Evolutionary conservation across 2,888 invertebrate species (phyloP).

Genomic region (Caenorhabditis sp.): DNA sequence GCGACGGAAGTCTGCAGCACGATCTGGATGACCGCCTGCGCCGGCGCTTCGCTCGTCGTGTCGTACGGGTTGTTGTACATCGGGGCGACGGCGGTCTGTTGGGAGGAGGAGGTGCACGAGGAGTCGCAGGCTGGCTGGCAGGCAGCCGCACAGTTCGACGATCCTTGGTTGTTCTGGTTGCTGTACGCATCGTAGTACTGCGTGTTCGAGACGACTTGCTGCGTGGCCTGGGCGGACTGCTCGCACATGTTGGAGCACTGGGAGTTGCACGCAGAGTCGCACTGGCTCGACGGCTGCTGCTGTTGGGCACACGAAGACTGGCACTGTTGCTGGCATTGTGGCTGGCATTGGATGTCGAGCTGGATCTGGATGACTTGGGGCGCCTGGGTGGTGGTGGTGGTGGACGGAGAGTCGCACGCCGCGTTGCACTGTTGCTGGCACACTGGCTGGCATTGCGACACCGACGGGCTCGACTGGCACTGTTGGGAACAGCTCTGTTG

Average conservation of each 20-base stretch:
- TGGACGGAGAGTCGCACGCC: constrained; percentile 44
- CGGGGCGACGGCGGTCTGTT: constrained; percentile 29
- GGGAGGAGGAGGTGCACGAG: constrained; percentile 44
- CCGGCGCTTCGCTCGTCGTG: constrained; percentile 22
- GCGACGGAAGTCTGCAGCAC: constrained; percentile 56
- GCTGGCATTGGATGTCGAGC: constrained; percentile 60
- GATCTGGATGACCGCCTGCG: constrained; percentile 22
- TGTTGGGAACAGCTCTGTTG: constrained; percentile 55
- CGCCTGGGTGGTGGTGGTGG: constrained; percentile 51
- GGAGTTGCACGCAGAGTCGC: constrained; percentile 54
- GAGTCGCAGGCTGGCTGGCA: constrained; percentile 59
- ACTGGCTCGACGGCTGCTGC: constrained; percentile 60
- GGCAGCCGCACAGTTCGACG: constrained; percentile 32
- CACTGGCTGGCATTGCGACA: constrained; percentile 61
- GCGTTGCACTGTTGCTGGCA: constrained; percentile 54
- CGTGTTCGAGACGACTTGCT: constrained; percentile 18
- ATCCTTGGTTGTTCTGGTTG: constrained; percentile 31
- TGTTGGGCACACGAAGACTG: constrained; percentile 61
- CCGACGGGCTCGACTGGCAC: constrained; percentile 52
- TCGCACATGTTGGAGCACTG: constrained; percentile 57
- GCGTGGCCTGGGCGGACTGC: constrained; percentile 43
- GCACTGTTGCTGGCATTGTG: constrained; percentile 65
- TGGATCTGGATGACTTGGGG: constrained; percentile 54
- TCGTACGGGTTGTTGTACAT: constrained; percentile 51
- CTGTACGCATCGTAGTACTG: constrained; percentile 44